Conservation (phyloP, 2,797 vertebrate species). For the Choloepus didactylus region DNA sequence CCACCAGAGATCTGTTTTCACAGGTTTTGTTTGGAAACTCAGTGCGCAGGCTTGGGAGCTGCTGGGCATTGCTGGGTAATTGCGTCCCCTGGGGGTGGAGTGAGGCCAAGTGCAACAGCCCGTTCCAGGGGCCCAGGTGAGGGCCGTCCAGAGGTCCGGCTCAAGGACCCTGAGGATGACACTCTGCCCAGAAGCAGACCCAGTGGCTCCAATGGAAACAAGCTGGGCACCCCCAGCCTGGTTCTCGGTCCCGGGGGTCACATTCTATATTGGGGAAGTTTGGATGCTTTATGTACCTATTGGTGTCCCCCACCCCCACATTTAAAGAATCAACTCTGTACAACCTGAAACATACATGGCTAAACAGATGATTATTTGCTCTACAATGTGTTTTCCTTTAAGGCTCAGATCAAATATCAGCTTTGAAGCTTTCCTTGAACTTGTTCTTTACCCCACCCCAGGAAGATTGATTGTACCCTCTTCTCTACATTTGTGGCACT, state of each 20-base stretch:
- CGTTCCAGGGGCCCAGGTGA: constrained; percentile 34
- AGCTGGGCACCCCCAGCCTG: neutral
- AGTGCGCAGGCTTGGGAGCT: constrained; percentile 77
- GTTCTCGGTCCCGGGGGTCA: neutral
- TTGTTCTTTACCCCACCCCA: constrained; percentile 42
- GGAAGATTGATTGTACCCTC: constrained; percentile 36
- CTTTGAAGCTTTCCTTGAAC: constrained; percentile 70
- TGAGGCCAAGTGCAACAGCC: constrained; percentile 78
- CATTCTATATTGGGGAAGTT: neutral
- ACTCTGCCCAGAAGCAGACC: neutral
- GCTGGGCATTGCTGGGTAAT: constrained; percentile 83
- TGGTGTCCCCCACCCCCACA: neutral
- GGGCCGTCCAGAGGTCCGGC: neutral
- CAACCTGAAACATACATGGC: constrained; percentile 40
- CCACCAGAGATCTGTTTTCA: constrained; percentile 80
- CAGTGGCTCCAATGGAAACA: neutral
- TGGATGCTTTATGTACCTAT: neutral
- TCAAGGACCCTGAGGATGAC: neutral
- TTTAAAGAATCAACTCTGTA: neutral
- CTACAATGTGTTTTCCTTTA: constrained; percentile 68
- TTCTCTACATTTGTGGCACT: neutral
- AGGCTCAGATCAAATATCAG: constrained; percentile 48
- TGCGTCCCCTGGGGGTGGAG: constrained; percentile 72
- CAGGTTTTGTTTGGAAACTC: constrained; percentile 84
- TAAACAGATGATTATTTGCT: constrained; percentile 38